Evolutionary conservation across 1,140 invertebrate genomes (phyloP).

Genomic region (Zaprionus ghesquierei): DNA sequence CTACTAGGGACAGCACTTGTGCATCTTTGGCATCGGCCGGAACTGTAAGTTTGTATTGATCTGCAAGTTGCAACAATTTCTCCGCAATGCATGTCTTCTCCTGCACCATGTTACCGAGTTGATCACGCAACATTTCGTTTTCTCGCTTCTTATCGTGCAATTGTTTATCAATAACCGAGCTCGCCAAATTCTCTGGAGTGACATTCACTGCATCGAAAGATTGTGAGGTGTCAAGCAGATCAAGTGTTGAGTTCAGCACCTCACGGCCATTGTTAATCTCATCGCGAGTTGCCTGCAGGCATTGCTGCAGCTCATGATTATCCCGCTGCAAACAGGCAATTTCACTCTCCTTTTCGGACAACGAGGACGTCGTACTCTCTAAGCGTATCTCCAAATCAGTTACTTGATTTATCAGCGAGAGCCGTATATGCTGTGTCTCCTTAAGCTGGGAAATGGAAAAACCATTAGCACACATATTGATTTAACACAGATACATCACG

Average conservation of each 20-base stretch:
- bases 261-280: slow-evolving; percentile 44
- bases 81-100: slow-evolving; percentile 19
- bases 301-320: slow-evolving; percentile 63
- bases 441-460: slow-evolving; percentile 39
- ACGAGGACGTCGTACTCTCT: neutral
- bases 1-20: neutral
- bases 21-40: neutral
- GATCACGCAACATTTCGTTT: slow-evolving; percentile 51
- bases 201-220: slow-evolving; percentile 42
- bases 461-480: neutral
- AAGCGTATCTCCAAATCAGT: slow-evolving; percentile 44
- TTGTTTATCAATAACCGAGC: slow-evolving; percentile 71
- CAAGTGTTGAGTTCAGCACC: slow-evolving; percentile 56
- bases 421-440: slow-evolving; percentile 27
- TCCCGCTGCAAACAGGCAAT: slow-evolving; percentile 44
- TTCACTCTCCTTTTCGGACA: slow-evolving; percentile 20
- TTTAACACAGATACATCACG: neutral
- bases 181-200: slow-evolving; percentile 68
- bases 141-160: slow-evolving; percentile 74
- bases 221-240: slow-evolving; percentile 55
- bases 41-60: slow-evolving; percentile 24
- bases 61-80: slow-evolving; percentile 22
- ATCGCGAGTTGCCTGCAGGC: slow-evolving; percentile 61
- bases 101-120: slow-evolving; percentile 10
- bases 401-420: slow-evolving; percentile 47